phyloP scores from a whole-genome alignment of 2,888 invertebrate genomes.

The Alentia gelatinosa region DNA sequence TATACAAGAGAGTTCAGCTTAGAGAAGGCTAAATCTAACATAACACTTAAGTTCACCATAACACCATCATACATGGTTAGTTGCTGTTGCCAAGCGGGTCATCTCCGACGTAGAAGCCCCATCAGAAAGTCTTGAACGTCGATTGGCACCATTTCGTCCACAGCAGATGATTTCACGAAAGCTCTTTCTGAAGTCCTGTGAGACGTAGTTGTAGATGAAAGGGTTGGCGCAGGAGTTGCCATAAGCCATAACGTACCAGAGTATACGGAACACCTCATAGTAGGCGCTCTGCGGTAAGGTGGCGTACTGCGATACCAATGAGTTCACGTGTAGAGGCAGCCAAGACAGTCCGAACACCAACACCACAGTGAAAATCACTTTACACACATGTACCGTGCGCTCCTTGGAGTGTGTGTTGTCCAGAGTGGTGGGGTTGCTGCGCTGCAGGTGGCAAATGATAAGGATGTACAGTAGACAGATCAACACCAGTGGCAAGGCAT shows the following conservation, averaged over 20 bases:
- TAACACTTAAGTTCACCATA: neutral
- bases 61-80: slow-evolving; percentile 29
- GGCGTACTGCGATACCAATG: slow-evolving; percentile 57
- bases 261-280: slow-evolving; percentile 57
- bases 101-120: slow-evolving; percentile 38
- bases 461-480: slow-evolving; percentile 59
- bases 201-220: slow-evolving; percentile 62
- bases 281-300: slow-evolving; percentile 44
- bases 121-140: neutral
- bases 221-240: slow-evolving; percentile 63
- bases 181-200: slow-evolving; percentile 59
- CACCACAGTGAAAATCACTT: slow-evolving; percentile 61
- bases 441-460: slow-evolving; percentile 58
- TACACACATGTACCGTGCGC: slow-evolving; percentile 58
- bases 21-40: neutral
- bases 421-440: slow-evolving; percentile 25
- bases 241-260: slow-evolving; percentile 61
- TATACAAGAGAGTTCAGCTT: neutral
- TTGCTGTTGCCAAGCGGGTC: neutral
- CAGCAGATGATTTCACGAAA: slow-evolving; percentile 56
- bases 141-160: neutral
- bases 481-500: slow-evolving; percentile 59
- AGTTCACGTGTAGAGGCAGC: slow-evolving; percentile 63
- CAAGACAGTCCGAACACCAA: slow-evolving; percentile 62
- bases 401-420: slow-evolving; percentile 49